These are phyloP conservation scores for Gortyna flavago DNA, from an alignment of 2,888 invertebrate genomes.

Conservation along the genomic window DNA sequence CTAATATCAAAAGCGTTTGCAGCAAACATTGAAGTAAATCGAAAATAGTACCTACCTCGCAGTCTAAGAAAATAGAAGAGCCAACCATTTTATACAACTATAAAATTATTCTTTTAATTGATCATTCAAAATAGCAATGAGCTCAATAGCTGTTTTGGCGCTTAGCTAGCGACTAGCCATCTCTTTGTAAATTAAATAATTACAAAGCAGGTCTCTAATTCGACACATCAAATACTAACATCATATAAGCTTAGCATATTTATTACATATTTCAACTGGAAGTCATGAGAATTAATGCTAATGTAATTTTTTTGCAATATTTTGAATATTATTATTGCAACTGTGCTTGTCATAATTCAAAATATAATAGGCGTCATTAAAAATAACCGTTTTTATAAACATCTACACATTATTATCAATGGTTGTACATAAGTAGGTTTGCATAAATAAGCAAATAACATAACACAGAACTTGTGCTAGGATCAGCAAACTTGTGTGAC, in stretches of 20 bases:
- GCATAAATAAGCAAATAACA: not conserved
- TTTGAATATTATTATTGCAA: constrained; percentile 21
- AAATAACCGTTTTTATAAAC: constrained; percentile 17
- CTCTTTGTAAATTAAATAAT: constrained; percentile 40
- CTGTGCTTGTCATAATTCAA: constrained; percentile 5
- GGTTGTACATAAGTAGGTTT: not conserved
- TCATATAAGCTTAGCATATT: constrained; percentile 40
- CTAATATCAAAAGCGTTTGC: not conserved
- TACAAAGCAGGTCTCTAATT: constrained; percentile 19
- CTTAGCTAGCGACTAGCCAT: not conserved
- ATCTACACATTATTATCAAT: not conserved
- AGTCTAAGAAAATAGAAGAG: constrained; percentile 5
- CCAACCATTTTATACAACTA: constrained; percentile 12
- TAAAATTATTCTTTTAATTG: constrained; percentile 38
- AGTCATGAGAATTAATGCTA: constrained; percentile 21
- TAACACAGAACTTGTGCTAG: not conserved
- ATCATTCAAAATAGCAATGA: constrained; percentile 24
- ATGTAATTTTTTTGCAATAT: constrained; percentile 22
- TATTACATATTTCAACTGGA: constrained; percentile 38
- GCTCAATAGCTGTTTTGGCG: constrained; percentile 10
- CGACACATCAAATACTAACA: constrained; percentile 20
- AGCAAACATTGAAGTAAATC: not conserved
- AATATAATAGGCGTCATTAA: constrained; percentile 10
- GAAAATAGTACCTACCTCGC: not conserved
- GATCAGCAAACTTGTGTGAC: not conserved